Base-by-base conservation (phyloP, 2,797 vertebrate genomes). In the Ispidina picta region DNA sequence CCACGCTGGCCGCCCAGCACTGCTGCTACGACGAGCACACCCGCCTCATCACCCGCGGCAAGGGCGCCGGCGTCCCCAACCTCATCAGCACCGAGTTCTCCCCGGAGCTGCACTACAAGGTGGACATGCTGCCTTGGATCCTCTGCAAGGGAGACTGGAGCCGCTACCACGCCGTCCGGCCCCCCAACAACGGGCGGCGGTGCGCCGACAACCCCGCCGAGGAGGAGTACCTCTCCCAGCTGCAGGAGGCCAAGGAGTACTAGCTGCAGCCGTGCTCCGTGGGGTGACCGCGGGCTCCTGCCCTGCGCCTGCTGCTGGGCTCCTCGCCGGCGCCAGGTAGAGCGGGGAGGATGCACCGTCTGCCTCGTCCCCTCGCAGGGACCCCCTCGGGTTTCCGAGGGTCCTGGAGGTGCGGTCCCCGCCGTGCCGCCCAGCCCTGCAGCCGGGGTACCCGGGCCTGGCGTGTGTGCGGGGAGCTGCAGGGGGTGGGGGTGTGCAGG, bases 111-210 rank as follows among this genome's bases (percentile, higher is more conserved):
- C 99, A 99, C 97, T 99, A 99, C 88, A 99, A 98, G 90, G 98
- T 99, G 93, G 99, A 99, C 96, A 98, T 97, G 82, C 95, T 99
- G 93, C 99, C 98, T 28, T 99, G 99, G 99, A 98, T 99, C 96
- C 98, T 99, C 88, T 99, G 99, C 96, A 99, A 99, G 94, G 99
- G 98, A 0, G 98, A 99, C 97, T 99, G 99, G 99, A 99, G 99
- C 96, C 98, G 98, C 33, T 99, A 99, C 94, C 98, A 99, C 0
- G 97, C 98, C 0, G 98, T 98, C 71, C 96, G 99, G 74, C 98
- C 99, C 5, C 99, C 99, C 26, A 99, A 99, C 98, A 99, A 99
- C 0, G 98, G 98, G 54, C 97, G 97, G 11, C 98, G 72, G 68
- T 99, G 98, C 25, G 90, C 97, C 0, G 98, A 98, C 89, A 99